Evolutionary conservation across 2,113 vertebrate species (phyloP), one percentile per base, ranked within the genome.

Genomic region (Lasiurus cinereus): DNA sequence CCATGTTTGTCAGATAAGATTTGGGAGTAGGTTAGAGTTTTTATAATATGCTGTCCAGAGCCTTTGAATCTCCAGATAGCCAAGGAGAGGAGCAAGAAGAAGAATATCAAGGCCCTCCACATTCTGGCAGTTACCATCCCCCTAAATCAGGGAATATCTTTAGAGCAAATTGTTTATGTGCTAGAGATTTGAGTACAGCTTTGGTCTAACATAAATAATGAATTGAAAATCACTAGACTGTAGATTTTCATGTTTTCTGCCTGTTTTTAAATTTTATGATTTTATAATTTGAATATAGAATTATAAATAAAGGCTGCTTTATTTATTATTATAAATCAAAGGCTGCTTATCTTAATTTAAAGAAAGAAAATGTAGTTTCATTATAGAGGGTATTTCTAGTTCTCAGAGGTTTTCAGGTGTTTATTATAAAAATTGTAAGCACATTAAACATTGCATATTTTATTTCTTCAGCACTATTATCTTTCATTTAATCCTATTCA

Each of bases 401-500:
- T 79, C 13, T 56, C 24, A 90, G 36, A 88, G 15, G 70, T 86
- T 92, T 90, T 59, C 54, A 80, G 39, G 21, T 46, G 8, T 78
- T 8, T 67, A 84, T 73, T 52, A 66, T 52, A 95, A 86, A 94
- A 91, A 14, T 59, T 0, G 5, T 39, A 83, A 87, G 73, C 43
- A 43, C 36, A 50, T 36, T 84, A 56, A 77, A 66, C 12, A 22
- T 76, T 36, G 33, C 52, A 43, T 70, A 56, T 73, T 90, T 16
- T 22, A 43, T 78, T 90, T 91, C 27, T 31, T 43, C 22, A 78
- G 33, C 22, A 56, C 14, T 84, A 48, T 56, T 2, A 56, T 46
- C 36, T 87, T 90, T 79, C 48, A 66, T 92, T 90, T 94, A 87
- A 16, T 79, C 33, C n/a, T 70, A 48, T 9, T 83, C 39, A 39